phyloP scores from a whole-genome alignment of 2,113 vertebrate genomes.

The Ia io region DNA sequence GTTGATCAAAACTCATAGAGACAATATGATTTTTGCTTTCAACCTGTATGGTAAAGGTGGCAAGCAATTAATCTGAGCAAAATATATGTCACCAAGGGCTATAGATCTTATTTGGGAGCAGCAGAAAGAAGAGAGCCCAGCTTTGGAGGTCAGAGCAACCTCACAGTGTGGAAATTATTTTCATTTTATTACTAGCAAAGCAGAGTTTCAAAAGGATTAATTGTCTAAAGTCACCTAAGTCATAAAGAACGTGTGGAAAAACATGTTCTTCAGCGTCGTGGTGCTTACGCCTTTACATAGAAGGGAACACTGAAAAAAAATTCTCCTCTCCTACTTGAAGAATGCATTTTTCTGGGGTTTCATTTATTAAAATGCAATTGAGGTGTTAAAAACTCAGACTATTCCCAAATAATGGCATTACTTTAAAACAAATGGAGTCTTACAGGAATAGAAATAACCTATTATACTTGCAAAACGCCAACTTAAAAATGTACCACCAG shows the following conservation, averaged over 20 bases:
- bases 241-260: not conserved
- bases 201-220: not conserved
- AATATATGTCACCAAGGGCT: not conserved
- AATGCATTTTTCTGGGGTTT: conserved; percentile 23
- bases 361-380: conserved; percentile 62
- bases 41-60: not conserved
- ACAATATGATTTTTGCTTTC: not conserved
- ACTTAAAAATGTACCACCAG: conserved; percentile 35
- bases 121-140: not conserved
- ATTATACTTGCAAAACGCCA: conserved; percentile 66
- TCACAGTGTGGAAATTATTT: not conserved
- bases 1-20: not conserved
- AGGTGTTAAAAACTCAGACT: conserved; percentile 50
- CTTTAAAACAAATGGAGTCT: conserved; percentile 64
- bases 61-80: not conserved
- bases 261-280: not conserved
- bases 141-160: not conserved
- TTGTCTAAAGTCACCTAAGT: not conserved
- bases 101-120: not conserved
- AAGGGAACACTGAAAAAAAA: not conserved
- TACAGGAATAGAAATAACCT: conserved; percentile 55
- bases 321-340: not conserved
- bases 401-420: conserved; percentile 54
- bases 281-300: not conserved
- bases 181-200: not conserved